phyloP scores from a whole-genome alignment of 53 echinoderm and acorn worm genomes.

The Astropecten irregularis region DNA sequence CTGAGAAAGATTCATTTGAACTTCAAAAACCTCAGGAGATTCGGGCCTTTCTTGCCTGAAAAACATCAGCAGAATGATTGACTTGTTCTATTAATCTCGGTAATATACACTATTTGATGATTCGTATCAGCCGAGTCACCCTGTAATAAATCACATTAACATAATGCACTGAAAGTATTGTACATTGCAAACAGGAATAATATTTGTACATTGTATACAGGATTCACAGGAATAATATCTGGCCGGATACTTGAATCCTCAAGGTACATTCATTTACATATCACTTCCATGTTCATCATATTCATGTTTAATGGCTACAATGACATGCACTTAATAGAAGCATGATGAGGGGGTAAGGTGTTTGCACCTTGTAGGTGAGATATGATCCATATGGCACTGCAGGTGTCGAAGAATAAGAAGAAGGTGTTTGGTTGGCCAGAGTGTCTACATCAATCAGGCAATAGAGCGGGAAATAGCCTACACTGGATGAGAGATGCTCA shows the following conservation, averaged over 20 bases:
- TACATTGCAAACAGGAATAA: no score
- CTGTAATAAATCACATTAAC: no score
- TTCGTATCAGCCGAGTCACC: no score
- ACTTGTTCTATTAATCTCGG: not conserved
- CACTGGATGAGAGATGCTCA: not conserved
- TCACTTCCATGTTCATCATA: not conserved
- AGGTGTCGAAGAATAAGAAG: not conserved
- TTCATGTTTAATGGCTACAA: not conserved
- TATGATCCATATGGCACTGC: not conserved
- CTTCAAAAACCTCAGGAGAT: not conserved
- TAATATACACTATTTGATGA: not conserved
- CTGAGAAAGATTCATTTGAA: no score
- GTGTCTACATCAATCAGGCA: not conserved
- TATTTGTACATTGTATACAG: no score
- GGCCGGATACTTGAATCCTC: no score
- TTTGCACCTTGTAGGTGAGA: not conserved
- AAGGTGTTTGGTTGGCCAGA: not conserved
- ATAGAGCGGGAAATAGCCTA: not conserved
- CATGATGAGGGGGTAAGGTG: not conserved
- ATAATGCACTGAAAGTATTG: no score
- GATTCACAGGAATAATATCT: no score
- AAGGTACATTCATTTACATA: not conserved
- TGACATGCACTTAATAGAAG: not conserved
- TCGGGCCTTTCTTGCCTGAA: not conserved
- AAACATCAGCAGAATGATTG: not conserved